A percentile compares a stretch with the other conserved stretches of the same genome.
Evolutionary conservation across 2,113 vertebrate species (phyloP).

Genomic region (Apeltes quadracus): DNA sequence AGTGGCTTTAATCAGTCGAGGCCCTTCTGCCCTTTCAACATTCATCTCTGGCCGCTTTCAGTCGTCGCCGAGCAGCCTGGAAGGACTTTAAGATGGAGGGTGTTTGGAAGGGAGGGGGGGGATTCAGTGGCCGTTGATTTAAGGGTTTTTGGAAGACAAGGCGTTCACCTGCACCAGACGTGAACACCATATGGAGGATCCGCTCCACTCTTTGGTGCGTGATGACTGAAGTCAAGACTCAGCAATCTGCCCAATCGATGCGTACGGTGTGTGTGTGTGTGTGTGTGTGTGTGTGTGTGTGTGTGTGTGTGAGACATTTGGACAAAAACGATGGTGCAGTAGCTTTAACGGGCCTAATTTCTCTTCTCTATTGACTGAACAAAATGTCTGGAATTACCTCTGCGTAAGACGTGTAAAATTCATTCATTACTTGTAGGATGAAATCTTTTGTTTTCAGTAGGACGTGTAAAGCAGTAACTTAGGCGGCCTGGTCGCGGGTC

Average conservation of each 20-base stretch:
- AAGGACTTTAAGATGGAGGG: conserved; percentile 68
- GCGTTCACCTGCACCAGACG: conserved; percentile 57
- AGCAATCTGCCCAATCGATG: conserved; percentile 31
- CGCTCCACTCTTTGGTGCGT: conserved; percentile 18
- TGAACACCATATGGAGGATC: conserved; percentile 55
- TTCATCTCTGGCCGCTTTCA: conserved; percentile 63
- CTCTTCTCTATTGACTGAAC: conserved; percentile 44
- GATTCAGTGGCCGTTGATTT: conserved; percentile 70
- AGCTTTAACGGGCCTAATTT: conserved; percentile 30
- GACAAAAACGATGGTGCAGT: conserved; percentile 4
- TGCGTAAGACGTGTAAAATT: conserved; percentile 35
- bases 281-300: background rate
- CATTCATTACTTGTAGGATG: conserved; percentile 49
- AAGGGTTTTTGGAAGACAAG: conserved; percentile 56
- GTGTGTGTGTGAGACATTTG: background rate
- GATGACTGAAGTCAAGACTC: conserved; percentile 44
- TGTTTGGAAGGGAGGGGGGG: conserved; percentile 49
- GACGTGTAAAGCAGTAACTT: conserved; percentile 48
- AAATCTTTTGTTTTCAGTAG: conserved; percentile 45
- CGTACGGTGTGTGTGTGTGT: background rate
- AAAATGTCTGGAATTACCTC: conserved; percentile 51
- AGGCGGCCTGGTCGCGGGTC: conserved; percentile 24
- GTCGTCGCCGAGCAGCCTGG: conserved; percentile 47
- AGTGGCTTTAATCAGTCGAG: conserved; percentile 64
- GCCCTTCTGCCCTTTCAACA: conserved; percentile 58